These are phyloP conservation scores for Osmoderma eremita DNA, from an alignment of 2,888 invertebrate genomes.

Conservation along the genomic window DNA sequence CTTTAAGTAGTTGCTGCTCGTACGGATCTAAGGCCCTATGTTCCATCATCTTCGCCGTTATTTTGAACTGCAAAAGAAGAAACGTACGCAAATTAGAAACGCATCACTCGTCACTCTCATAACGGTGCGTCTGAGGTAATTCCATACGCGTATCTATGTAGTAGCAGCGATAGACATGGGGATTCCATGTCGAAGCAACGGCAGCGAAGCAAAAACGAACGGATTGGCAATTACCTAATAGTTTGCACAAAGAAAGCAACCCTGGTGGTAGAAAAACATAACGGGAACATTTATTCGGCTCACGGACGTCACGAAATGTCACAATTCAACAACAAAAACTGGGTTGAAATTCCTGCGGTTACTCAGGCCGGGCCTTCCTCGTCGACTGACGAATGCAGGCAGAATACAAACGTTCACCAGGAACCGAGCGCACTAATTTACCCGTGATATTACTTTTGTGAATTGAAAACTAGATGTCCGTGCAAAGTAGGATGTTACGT, in stretches of 20 bases:
- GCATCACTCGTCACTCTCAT: too few relatives aligned
- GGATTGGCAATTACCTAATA: slow-evolving; percentile 39
- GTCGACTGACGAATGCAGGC: too few relatives aligned
- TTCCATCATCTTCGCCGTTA: slow-evolving; percentile 49
- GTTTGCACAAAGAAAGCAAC: slow-evolving; percentile 42
- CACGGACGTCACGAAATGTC: slow-evolving; percentile 45
- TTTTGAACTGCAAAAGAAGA: slow-evolving; percentile 21
- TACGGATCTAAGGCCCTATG: slow-evolving; percentile 72
- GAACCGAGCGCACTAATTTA: not conserved
- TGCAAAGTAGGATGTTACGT: not conserved
- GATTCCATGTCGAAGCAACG: too few relatives aligned
- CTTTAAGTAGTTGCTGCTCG: slow-evolving; percentile 82
- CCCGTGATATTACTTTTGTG: not conserved
- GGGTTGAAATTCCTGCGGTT: slow-evolving; percentile 46
- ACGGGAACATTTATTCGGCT: slow-evolving; percentile 42
- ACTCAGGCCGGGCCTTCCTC: not conserved
- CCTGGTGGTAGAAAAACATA: slow-evolving; percentile 40
- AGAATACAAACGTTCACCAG: too few relatives aligned
- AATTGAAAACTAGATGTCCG: slow-evolving; percentile 40
- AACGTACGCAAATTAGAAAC: not conserved
- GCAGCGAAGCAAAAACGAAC: not conserved
- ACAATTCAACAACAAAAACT: slow-evolving; percentile 50
- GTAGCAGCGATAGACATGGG: not conserved
- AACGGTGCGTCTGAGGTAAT: slow-evolving; percentile 5
- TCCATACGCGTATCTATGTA: slow-evolving; percentile 3